Evolutionary conservation across 2,113 vertebrate species (phyloP).

Genomic region (Craseonycteris thonglongyai): DNA sequence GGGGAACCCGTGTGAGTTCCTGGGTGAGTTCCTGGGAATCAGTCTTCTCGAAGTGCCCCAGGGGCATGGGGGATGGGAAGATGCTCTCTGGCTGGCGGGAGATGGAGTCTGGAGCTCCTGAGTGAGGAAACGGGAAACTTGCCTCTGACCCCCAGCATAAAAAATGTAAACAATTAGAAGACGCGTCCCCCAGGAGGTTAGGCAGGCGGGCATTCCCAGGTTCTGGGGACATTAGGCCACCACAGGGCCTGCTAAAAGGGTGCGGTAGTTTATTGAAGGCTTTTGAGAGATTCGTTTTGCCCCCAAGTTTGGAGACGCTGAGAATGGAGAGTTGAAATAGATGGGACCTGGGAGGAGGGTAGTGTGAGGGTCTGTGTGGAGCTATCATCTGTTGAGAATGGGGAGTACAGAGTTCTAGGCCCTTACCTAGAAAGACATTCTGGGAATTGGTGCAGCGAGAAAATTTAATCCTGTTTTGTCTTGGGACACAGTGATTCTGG

Average conservation of each 20-base stretch:
- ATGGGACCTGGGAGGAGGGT: neutral
- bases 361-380: neutral
- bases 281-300: neutral
- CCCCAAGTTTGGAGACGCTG: neutral
- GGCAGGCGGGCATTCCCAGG: neutral
- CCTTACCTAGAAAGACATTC: neutral
- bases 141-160: neutral
- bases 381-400: neutral
- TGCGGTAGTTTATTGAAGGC: neutral
- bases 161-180: neutral
- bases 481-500: neutral
- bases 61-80: neutral
- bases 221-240: neutral
- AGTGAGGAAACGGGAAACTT: neutral
- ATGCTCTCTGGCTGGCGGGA: neutral
- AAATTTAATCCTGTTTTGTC: neutral
- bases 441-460: neutral
- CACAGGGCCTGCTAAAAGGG: neutral
- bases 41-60: neutral
- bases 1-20: neutral
- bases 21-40: neutral
- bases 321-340: neutral
- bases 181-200: neutral
- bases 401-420: neutral
- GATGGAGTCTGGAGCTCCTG: neutral